Evolutionary conservation across 2,888 invertebrate genomes (phyloP), one percentile per base, ranked within the genome.

Genomic region (Cataglyphis albicans): DNA sequence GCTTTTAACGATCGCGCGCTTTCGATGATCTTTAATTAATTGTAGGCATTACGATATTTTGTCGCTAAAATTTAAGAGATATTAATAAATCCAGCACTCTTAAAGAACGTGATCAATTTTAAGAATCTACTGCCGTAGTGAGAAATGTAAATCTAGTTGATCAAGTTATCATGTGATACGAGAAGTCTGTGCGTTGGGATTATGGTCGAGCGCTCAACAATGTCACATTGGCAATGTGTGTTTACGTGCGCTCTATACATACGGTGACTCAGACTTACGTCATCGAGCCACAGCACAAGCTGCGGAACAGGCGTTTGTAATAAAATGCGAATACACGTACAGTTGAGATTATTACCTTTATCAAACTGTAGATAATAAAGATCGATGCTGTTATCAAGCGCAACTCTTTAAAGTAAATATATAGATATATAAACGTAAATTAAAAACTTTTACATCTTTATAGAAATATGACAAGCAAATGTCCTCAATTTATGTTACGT

Each of bases 221-320:
- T 68, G 52, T 52, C 44, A 65, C 35, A 52, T 32, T 29, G 32
- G 15, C 59, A 25, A 15, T 52, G 59, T 59, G 25, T 68, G 52
- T 48, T 68, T 41, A 32, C 29, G 29, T 52, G 52, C 48, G n/a
- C 48, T 52, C 32, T 32, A 18, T 68, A 52, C n/a, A 52, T 32
- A 32, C 52, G 9, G 29, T 52, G 68, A 68, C 48, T 68, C 68
- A 68, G 32, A 32, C 68, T 68, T 68, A 32, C 68, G 68, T 68
- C 68, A 68, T 52, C 68, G 6, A n/a, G 48, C 18, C 52, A 52
- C 1, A n/a, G 18, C n/a, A n/a, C 48, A 52, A 52, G 7, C 48
- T 48, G 68, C 48, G 6, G 25, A 65, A 44, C 29, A 48, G 48
- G n/a, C 18, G 21, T 52, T 68, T n/a, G 68, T 52, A 52, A 68